Percentiles rank a stretch among this genome's conserved stretches.
phyloP scores from a whole-genome alignment of 2,888 invertebrate genomes.

The Deilephila porcellus region DNA sequence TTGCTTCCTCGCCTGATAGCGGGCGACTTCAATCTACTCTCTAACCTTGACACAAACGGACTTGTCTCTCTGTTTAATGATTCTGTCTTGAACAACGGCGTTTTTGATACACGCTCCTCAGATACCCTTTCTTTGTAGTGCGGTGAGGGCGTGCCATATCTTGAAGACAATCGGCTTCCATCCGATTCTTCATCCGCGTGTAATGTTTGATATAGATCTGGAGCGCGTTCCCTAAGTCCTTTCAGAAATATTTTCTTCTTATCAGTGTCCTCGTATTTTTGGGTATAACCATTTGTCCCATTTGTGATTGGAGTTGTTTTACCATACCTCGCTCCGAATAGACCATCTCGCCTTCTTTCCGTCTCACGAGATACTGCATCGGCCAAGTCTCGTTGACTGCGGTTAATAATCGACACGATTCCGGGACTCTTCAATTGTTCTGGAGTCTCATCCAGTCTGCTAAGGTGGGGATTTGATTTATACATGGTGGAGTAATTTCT shows the following conservation, averaged over 20 bases:
- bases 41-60: constrained; percentile 77
- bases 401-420: constrained; percentile 93
- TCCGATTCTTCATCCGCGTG: constrained; percentile 87
- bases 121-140: constrained; percentile 79
- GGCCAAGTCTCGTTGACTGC: constrained; percentile 91
- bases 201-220: constrained; percentile 88
- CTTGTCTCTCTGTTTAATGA: constrained; percentile 78
- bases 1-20: constrained; percentile 86
- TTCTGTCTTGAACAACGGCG: constrained; percentile 77
- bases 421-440: constrained; percentile 93
- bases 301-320: constrained; percentile 82
- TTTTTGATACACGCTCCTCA: constrained; percentile 67
- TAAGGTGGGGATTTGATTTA: constrained; percentile 91
- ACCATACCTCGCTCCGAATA: constrained; percentile 83
- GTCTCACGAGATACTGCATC: constrained; percentile 85
- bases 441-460: constrained; percentile 88
- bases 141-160: constrained; percentile 78
- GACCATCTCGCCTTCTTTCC: constrained; percentile 80
- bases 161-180: constrained; percentile 75
- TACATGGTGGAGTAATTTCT: constrained; percentile 86
- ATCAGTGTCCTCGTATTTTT: constrained; percentile 80
- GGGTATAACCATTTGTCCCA: constrained; percentile 76
- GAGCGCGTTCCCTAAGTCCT: constrained; percentile 88
- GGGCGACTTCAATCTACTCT: constrained; percentile 76
- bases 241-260: constrained; percentile 89